These are phyloP conservation scores for Bubo blakistoni DNA, from an alignment of 2,113 vertebrate species.

Conservation along the genomic window DNA sequence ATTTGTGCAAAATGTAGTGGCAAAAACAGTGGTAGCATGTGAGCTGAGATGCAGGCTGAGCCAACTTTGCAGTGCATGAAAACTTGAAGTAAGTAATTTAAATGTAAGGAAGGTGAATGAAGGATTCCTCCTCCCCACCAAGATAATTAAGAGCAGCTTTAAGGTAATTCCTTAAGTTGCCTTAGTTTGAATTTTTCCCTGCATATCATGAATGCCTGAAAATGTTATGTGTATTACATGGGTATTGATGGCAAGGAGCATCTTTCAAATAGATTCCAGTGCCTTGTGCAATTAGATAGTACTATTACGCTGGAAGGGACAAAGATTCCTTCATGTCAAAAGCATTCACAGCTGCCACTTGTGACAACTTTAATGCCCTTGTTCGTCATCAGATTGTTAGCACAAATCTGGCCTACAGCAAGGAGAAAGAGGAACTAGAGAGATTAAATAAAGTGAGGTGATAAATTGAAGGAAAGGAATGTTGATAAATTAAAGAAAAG, in stretches of 20 bases:
- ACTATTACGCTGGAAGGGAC: neutral
- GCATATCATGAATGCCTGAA: neutral
- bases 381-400: neutral
- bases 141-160: neutral
- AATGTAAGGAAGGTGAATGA: neutral
- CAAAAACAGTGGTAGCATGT: neutral
- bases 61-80: neutral
- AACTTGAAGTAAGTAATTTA: neutral
- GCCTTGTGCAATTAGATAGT: neutral
- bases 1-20: neutral
- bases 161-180: neutral
- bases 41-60: neutral
- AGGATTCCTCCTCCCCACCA: neutral
- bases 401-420: neutral
- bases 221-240: neutral
- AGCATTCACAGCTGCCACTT: neutral
- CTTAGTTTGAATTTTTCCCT: neutral
- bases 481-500: neutral
- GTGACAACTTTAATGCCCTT: neutral
- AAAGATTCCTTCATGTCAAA: neutral
- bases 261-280: neutral
- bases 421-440: neutral
- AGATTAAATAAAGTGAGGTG: neutral
- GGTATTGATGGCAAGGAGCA: neutral
- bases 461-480: neutral